Conservation (phyloP, 2,113 vertebrate species). For the Eupsittula cactorum region DNA sequence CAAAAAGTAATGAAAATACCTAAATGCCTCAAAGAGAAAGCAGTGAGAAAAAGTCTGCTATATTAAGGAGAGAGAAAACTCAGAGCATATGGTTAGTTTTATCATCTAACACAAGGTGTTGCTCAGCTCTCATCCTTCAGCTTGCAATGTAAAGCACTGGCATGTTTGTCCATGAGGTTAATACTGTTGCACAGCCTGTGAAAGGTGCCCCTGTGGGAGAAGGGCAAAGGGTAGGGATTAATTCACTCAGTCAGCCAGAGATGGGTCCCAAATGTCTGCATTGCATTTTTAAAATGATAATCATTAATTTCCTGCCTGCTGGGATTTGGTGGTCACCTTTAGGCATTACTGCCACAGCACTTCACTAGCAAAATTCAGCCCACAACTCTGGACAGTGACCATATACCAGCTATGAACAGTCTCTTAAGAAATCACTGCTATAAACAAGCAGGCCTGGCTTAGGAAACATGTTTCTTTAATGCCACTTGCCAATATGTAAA, state of each 20-base stretch:
- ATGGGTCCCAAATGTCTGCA: background rate
- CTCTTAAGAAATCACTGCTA: background rate
- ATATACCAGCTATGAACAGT: background rate
- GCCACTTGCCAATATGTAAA: background rate
- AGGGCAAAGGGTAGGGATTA: background rate
- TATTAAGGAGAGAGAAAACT: background rate
- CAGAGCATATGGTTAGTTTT: background rate
- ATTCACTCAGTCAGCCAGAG: background rate
- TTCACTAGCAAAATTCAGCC: background rate
- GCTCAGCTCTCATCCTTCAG: constrained; percentile 32
- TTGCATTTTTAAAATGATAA: background rate
- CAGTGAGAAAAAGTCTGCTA: background rate
- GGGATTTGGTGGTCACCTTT: background rate
- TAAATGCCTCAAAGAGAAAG: background rate
- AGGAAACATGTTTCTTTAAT: background rate
- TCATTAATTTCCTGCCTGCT: background rate
- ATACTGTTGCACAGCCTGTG: background rate
- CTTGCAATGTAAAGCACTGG: background rate
- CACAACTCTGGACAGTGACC: background rate
- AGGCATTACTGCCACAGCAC: background rate
- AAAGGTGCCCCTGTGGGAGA: background rate
- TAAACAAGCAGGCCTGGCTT: background rate
- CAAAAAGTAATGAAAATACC: background rate
- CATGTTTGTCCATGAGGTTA: background rate
- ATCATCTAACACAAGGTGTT: constrained; percentile 25